Percentiles rank a stretch among this genome's conserved stretches.
These are phyloP conservation scores for Campylorhamphus procurvoides DNA, from an alignment of 2,113 vertebrate species.

Conservation along the genomic window DNA sequence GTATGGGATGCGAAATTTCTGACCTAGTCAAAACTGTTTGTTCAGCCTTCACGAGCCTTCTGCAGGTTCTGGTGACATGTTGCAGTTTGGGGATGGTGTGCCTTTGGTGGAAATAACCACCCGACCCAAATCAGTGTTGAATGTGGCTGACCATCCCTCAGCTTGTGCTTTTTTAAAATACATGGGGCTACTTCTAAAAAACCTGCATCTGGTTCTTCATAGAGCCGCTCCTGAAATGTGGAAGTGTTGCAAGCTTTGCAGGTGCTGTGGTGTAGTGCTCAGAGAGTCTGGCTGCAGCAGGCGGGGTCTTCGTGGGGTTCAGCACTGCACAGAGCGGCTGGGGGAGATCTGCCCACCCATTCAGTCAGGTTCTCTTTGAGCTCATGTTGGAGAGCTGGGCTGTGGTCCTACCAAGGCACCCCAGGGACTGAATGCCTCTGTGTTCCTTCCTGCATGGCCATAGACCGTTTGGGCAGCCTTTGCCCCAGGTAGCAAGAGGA, in stretches of 20 bases:
- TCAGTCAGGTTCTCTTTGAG: not conserved
- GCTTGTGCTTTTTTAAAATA: not conserved
- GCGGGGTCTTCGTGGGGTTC: not conserved
- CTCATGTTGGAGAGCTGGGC: not conserved
- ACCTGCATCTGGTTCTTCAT: not conserved
- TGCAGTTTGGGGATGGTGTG: not conserved
- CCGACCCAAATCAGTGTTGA: not conserved
- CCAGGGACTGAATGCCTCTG: not conserved
- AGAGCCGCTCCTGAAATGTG: not conserved
- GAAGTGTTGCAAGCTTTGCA: not conserved
- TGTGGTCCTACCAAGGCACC: fast-evolving
- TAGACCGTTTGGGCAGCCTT: not conserved
- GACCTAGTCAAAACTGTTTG: not conserved
- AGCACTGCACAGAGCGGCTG: not conserved
- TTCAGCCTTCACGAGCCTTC: not conserved
- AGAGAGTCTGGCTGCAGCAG: not conserved
- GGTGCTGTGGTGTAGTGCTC: not conserved
- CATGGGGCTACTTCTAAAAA: not conserved
- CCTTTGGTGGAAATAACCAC: not conserved
- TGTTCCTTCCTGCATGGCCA: not conserved
- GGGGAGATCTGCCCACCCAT: not conserved
- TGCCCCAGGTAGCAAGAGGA: fast-evolving
- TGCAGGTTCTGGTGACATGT: not conserved
- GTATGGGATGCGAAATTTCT: not conserved
- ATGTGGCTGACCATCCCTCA: not conserved